These are phyloP conservation scores for Brachynemurus nebulosus DNA, from an alignment of 2,888 invertebrate species.

Conservation along the genomic window DNA sequence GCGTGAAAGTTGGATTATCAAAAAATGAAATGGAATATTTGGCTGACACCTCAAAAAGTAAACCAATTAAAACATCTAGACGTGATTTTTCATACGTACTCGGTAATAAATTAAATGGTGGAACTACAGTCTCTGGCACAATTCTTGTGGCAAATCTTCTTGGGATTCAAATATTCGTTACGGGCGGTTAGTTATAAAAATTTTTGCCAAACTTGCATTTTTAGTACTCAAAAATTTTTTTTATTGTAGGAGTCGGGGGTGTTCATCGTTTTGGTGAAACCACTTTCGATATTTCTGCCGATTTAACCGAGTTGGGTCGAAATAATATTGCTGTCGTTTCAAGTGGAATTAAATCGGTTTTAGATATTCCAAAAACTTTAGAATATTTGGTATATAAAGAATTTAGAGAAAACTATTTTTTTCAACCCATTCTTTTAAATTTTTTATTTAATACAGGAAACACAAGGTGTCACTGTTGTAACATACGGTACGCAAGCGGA, in stretches of 20 bases:
- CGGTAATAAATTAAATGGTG: conserved; percentile 60
- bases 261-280: conserved; percentile 80
- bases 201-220: conserved; percentile 12
- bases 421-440: neutral
- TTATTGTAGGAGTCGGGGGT: conserved; percentile 57
- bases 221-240: conserved; percentile 9
- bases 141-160: conserved; percentile 69
- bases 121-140: conserved; percentile 94
- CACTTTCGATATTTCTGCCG: conserved; percentile 90
- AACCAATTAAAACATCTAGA: conserved; percentile 68
- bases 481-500: conserved; percentile 51
- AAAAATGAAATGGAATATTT: conserved; percentile 48
- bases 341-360: conserved; percentile 92
- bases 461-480: conserved; percentile 84
- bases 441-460: conserved; percentile 51
- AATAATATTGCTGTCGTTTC: conserved; percentile 84
- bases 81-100: conserved; percentile 70
- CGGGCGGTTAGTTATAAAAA: conserved; percentile 50
- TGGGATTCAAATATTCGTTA: conserved; percentile 84
- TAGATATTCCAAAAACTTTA: conserved; percentile 87
- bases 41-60: conserved; percentile 34
- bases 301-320: conserved; percentile 78
- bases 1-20: conserved; percentile 64
- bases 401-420: neutral
- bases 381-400: conserved; percentile 85